phyloP scores from a whole-genome alignment of 2,113 vertebrate species.

The Gymnobelideus leadbeateri region DNA sequence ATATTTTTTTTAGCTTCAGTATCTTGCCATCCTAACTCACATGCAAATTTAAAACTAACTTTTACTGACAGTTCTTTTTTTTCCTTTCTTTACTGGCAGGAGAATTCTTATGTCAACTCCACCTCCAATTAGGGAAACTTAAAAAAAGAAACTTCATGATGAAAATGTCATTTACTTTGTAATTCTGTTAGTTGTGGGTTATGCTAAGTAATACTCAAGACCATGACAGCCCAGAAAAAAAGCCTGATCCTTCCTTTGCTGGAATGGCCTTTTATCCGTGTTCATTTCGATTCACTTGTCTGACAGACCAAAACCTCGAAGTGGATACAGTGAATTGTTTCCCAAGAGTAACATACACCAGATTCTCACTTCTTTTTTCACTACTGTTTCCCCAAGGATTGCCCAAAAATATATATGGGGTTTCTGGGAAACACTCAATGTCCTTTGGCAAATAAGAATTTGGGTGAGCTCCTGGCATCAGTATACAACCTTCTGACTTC shows the following conservation, averaged over 20 bases:
- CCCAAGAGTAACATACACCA: not conserved
- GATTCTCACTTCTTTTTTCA: not conserved
- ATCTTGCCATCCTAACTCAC: constrained; percentile 23
- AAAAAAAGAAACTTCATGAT: constrained; percentile 30
- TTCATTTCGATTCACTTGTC: constrained; percentile 2
- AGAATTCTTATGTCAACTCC: not conserved
- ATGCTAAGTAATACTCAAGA: constrained; percentile 29
- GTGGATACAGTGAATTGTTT: not conserved
- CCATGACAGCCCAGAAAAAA: constrained; percentile 7
- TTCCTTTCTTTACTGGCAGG: not conserved
- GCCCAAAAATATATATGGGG: not conserved
- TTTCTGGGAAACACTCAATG: not conserved
- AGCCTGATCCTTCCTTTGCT: not conserved
- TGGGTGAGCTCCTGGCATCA: not conserved
- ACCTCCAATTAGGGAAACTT: constrained; percentile 33
- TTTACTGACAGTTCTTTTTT: constrained; percentile 2
- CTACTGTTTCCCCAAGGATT: not conserved
- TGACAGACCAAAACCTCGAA: constrained; percentile 13
- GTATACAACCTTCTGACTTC: not conserved
- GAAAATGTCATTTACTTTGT: constrained; percentile 24
- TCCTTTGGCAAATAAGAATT: not conserved
- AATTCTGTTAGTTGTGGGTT: constrained; percentile 21
- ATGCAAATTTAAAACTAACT: constrained; percentile 29
- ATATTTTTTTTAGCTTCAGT: constrained; percentile 5
- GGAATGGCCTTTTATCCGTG: not conserved